phyloP scores from a whole-genome alignment of 2,888 invertebrate genomes.

The Synanthedon tipuliformis region DNA sequence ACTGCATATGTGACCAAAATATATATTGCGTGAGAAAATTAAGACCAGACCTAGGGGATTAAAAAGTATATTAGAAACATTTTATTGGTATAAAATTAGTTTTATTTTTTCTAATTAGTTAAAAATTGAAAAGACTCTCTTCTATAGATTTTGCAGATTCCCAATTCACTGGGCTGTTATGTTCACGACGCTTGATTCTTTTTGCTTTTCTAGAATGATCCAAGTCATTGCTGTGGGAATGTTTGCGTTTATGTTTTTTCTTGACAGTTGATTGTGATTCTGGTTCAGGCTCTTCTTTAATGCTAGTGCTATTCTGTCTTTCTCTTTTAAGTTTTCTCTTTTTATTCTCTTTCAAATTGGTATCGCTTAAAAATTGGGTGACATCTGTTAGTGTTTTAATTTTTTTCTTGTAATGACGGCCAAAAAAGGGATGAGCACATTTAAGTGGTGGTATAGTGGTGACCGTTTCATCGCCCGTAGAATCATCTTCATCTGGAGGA shows the following conservation, averaged over 20 bases:
- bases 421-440: slow-evolving; percentile 51
- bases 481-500: slow-evolving; percentile 22
- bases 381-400: slow-evolving; percentile 31
- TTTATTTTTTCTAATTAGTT: no score
- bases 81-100: slow-evolving; percentile 2
- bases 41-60: no score
- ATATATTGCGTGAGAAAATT: no score
- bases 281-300: not conserved
- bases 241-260: slow-evolving; percentile 19
- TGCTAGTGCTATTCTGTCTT: not conserved
- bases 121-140: slow-evolving; percentile 41
- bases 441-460: slow-evolving; percentile 49
- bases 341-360: slow-evolving; percentile 3
- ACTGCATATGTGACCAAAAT: no score
- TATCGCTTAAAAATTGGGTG: slow-evolving; percentile 19
- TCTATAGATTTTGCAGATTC: slow-evolving; percentile 52
- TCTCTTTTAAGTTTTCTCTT: slow-evolving; percentile 11
- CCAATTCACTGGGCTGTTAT: slow-evolving; percentile 37
- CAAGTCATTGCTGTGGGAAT: slow-evolving; percentile 10
- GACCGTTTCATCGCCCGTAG: slow-evolving; percentile 26
- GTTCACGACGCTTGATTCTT: slow-evolving; percentile 25
- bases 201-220: slow-evolving; percentile 19
- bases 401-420: slow-evolving; percentile 38
- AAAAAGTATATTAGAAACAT: no score
- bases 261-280: not conserved